Conservation (phyloP, 2,113 vertebrate genomes). For the Oncorhynchus masou region DNA sequence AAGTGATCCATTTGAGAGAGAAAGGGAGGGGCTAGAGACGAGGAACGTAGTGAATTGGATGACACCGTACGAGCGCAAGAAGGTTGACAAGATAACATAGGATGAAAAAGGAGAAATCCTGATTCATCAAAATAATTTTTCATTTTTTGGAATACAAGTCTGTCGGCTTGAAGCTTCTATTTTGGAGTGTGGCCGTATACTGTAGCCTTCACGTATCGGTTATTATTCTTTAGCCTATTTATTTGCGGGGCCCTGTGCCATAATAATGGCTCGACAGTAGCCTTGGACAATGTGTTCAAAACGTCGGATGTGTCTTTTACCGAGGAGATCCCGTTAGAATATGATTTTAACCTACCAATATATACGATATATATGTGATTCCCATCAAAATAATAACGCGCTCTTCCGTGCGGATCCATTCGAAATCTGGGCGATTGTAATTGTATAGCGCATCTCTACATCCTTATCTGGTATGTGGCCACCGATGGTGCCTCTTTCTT, state of each 20-base stretch:
- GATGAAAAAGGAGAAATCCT: constrained; percentile 4
- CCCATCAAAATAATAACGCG: background rate
- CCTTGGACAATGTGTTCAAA: background rate
- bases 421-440: background rate
- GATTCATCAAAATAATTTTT: background rate
- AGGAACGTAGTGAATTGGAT: constrained; percentile 15
- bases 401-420: background rate
- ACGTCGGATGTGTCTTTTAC: background rate
- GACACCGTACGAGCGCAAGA: constrained; percentile 5
- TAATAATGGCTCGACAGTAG: background rate
- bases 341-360: background rate
- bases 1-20: background rate
- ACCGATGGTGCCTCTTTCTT: background rate
- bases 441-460: background rate
- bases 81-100: background rate
- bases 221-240: background rate
- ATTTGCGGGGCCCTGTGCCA: background rate
- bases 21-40: constrained; percentile 12
- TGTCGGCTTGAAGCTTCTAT: background rate
- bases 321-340: background rate
- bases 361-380: background rate
- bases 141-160: background rate
- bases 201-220: background rate
- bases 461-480: background rate
- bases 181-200: background rate